Evolutionary conservation across 2,888 invertebrate species (phyloP), one percentile per base, ranked within the genome.

Genomic region (Dolichopus griseipennis): DNA sequence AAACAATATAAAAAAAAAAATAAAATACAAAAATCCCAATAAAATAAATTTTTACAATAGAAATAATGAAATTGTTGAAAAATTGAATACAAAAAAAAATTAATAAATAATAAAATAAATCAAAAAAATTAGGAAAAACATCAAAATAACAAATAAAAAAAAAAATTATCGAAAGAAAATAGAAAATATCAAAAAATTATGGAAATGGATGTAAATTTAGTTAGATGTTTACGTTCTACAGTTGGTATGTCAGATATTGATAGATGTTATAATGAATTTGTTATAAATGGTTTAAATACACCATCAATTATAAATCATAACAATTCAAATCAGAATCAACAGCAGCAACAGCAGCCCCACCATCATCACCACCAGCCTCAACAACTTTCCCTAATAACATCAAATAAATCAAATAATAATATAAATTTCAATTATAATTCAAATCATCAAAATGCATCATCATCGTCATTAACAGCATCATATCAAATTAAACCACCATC

Each of bases 151-250:
- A 37, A 52, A 15, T 4, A 52, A 52, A 52, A 52, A 2, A 18
- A 52, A 15, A 21, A 27, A 37, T 66, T 9, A 61, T n/a, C 12
- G 20, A 10, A 37, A 37, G 12, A 37, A 41, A 41, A 52, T 52
- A 12, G 18, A 3, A 52, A 52, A n/a, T 27, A 52, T 4, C 10
- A 52, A 52, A 52, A 71, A 70, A 74, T 27, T 27, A 77, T 77
- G 80, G 80, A 79, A 78, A 79, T 79, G 78, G 80, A 80, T 75
- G 80, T 80, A 71, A 79, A 80, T 75, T 78, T 79, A 69, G 71
- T 73, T 72, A 67, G 75, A 75, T 74, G 72, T 75, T 74, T 73
- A 75, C 74, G 77, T 74, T 75, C 73, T 73, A 71, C 78, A 75
- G 73, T 76, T 76, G 74, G 79, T 72, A 78, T 79, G 70, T 78